Evolutionary conservation across 2,113 vertebrate species (phyloP).

Genomic region (Podilymbus podiceps): DNA sequence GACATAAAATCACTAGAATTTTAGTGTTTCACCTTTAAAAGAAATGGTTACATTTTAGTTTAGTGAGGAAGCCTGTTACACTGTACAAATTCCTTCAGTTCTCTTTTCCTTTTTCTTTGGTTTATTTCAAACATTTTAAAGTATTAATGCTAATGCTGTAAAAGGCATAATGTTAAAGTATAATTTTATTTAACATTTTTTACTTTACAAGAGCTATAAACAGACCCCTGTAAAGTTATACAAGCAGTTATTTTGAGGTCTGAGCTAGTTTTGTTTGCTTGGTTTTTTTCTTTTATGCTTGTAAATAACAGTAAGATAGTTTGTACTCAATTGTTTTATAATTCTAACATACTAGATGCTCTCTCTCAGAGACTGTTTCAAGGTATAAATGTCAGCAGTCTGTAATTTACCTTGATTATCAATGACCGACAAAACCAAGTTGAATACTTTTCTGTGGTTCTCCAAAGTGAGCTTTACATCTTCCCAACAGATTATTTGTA

Average conservation of each 20-base stretch:
- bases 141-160: constrained; percentile 30
- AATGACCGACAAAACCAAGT: neutral
- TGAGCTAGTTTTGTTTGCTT: neutral
- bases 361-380: neutral
- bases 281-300: neutral
- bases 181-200: constrained; percentile 32
- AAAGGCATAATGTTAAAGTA: constrained; percentile 7
- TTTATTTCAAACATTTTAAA: constrained; percentile 35
- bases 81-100: constrained; percentile 11
- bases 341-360: neutral
- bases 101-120: neutral
- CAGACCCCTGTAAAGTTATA: constrained; percentile 4
- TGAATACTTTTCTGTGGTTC: neutral
- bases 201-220: neutral
- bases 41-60: neutral
- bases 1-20: neutral
- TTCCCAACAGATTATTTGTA: neutral
- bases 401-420: neutral
- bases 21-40: constrained; percentile 27
- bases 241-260: neutral
- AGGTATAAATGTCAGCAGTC: neutral
- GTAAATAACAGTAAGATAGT: neutral
- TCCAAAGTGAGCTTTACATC: neutral
- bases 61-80: neutral
- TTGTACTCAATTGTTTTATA: neutral